These are phyloP conservation scores for Papilio glaucus DNA, from an alignment of 1,140 invertebrate genomes.

Conservation along the genomic window DNA sequence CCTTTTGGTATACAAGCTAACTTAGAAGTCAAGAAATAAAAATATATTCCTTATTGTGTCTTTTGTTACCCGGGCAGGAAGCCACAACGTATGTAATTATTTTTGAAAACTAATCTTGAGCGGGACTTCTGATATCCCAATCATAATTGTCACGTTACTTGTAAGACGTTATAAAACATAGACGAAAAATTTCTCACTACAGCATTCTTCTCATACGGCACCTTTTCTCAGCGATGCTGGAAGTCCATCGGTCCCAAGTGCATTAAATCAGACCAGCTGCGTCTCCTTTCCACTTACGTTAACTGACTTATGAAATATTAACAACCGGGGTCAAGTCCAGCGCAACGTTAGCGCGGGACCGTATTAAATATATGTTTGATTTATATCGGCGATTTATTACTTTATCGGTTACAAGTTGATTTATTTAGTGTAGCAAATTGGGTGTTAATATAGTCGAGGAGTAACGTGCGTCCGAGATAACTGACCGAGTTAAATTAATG, in stretches of 20 bases:
- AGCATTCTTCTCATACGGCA: no score
- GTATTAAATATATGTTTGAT: slow-evolving; percentile 32
- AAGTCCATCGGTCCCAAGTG: not conserved
- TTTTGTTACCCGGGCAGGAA: no score
- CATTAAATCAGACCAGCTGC: slow-evolving; percentile 18
- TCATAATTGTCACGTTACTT: no score
- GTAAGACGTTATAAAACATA: no score
- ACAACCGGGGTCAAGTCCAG: slow-evolving; percentile 13
- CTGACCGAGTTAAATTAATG: slow-evolving; percentile 14
- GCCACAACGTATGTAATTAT: no score
- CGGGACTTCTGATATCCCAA: no score
- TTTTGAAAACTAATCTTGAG: no score
- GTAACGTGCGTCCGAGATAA: slow-evolving; percentile 10
- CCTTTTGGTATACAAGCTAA: no score
- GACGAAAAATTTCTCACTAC: no score
- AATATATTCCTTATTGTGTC: no score
- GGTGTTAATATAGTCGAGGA: slow-evolving; percentile 23
- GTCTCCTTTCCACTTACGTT: not conserved
- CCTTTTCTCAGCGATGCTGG: no score
- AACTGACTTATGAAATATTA: slow-evolving; percentile 32
- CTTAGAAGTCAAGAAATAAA: no score
- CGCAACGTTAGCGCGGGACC: not conserved
- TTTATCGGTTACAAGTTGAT: slow-evolving; percentile 32
- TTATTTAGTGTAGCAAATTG: slow-evolving; percentile 32
- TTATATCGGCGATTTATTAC: slow-evolving; percentile 26